These are phyloP conservation scores for Pachymerium ferrugineum DNA, from an alignment of 2,888 invertebrate genomes.

Conservation along the genomic window DNA sequence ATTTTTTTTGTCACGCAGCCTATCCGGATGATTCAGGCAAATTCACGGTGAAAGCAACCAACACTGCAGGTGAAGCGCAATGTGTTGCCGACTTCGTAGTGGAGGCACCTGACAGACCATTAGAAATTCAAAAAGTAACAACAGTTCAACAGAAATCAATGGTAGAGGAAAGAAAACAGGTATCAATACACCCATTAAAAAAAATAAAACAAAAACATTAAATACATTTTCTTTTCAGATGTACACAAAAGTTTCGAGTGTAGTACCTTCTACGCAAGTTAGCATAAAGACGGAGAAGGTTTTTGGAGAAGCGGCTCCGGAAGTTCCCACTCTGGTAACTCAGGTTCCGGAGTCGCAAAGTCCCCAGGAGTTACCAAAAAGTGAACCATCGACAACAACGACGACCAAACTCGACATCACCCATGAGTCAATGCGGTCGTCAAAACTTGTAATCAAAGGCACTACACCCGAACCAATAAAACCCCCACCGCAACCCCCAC, in stretches of 20 bases:
- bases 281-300: slow-evolving; percentile 31
- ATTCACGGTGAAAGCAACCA: slow-evolving; percentile 46
- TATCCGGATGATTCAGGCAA: slow-evolving; percentile 49
- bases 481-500: slow-evolving; percentile 49
- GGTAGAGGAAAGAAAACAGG: slow-evolving; percentile 36
- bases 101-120: slow-evolving; percentile 53
- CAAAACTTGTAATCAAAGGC: slow-evolving; percentile 49
- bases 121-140: slow-evolving; percentile 49
- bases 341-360: slow-evolving; percentile 30
- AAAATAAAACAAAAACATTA: background rate
- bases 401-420: background rate
- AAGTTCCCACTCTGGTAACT: slow-evolving; percentile 27
- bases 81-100: slow-evolving; percentile 73
- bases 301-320: slow-evolving; percentile 34
- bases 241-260: background rate
- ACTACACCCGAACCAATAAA: slow-evolving; percentile 46
- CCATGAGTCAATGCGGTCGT: background rate
- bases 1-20: slow-evolving; percentile 38
- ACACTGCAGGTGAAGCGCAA: slow-evolving; percentile 51
- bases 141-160: slow-evolving; percentile 34
- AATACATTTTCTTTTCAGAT: background rate
- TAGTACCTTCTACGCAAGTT: slow-evolving; percentile 49
- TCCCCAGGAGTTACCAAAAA: slow-evolving; percentile 17
- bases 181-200: background rate
- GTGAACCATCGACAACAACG: background rate